Conservation (phyloP, 2,888 invertebrate species). For the Tetrapedia diversipes region DNA sequence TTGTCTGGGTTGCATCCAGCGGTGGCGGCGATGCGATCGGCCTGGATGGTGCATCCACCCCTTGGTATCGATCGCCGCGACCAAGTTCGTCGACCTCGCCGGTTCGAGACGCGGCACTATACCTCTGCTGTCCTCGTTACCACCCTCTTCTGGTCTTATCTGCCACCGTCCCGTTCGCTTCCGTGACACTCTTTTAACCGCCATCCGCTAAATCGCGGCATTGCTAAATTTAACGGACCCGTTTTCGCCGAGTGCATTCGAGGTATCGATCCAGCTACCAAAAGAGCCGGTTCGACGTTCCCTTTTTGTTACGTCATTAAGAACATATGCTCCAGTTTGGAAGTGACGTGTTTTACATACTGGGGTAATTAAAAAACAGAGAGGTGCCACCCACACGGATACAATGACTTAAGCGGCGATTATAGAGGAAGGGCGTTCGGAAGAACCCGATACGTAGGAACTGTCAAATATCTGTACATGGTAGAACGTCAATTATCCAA, state of each 20-base stretch:
- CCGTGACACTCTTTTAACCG: background rate
- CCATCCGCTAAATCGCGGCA: constrained; percentile 13
- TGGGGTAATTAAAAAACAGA: too few relatives aligned
- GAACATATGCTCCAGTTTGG: too few relatives aligned
- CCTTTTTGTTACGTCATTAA: constrained; percentile 1
- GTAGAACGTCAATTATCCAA: too few relatives aligned
- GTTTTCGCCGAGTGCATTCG: constrained; percentile 9
- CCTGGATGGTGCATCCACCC: constrained; percentile 58
- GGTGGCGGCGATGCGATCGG: constrained; percentile 27
- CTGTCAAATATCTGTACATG: too few relatives aligned
- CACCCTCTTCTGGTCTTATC: constrained; percentile 10
- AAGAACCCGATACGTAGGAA: too few relatives aligned
- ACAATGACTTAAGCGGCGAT: too few relatives aligned
- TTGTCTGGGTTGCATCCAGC: constrained; percentile 45
- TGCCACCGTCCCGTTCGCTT: background rate
- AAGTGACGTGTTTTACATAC: background rate
- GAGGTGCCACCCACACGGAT: too few relatives aligned
- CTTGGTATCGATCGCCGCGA: constrained; percentile 60
- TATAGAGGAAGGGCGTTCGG: too few relatives aligned
- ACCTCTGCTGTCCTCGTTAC: constrained; percentile 20
- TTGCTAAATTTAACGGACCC: constrained; percentile 38
- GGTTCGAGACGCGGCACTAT: constrained; percentile 37
- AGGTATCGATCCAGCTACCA: background rate
- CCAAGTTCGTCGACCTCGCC: constrained; percentile 54
- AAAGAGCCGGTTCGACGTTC: background rate